Evolutionary conservation across 2,113 vertebrate genomes (phyloP), one percentile per base, ranked within the genome.

Genomic region (Rhadina sibilatrix): DNA sequence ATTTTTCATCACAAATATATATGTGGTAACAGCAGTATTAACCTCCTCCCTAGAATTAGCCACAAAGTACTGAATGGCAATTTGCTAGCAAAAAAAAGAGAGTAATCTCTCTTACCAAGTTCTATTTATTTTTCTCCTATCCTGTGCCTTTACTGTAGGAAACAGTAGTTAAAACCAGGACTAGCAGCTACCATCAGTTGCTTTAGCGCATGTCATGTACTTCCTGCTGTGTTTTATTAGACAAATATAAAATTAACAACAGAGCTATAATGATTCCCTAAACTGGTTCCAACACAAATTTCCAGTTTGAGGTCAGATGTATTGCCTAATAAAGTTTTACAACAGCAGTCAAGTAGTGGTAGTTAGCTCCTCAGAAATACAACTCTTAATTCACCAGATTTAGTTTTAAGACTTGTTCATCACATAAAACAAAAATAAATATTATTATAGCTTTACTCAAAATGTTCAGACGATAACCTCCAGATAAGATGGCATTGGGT

Each of bases 191-290:
- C 83, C 92, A 93, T 97, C 95, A 81, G 85, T 93, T 93, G 46
- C 76, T 83, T 85, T 69, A 84, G 83, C 35, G 17, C 87, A 85
- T 46, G 97, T 96, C 96, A 57, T 81, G 92, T 96, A 97, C 97
- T 95, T 98, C 98, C 98, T 87, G 96, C 98, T 98, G 98, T 95
- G 97, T 99, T 99, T 99, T 99, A 99, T 99, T 98, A 97, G 98
- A 98, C 98, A 98, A 98, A 98, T 99, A 98, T 99, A 99, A 99
- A 99, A 99, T 99, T 99, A 99, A 99, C 99, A 99, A 97, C 99
- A 99, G 98, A 98, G 97, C 98, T 98, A 96, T 98, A 98, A 99
- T 98, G 98, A 98, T 98, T 98, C 98, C 97, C 97, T 98, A 98
- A 97, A 96, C 98, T 92, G 95, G 97, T 98, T 99, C 98, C 98